Percentiles rank a stretch among this genome's conserved stretches.
Evolutionary conservation across 2,113 vertebrate species (phyloP).

Genomic region (Gymnocephalus cernua): DNA sequence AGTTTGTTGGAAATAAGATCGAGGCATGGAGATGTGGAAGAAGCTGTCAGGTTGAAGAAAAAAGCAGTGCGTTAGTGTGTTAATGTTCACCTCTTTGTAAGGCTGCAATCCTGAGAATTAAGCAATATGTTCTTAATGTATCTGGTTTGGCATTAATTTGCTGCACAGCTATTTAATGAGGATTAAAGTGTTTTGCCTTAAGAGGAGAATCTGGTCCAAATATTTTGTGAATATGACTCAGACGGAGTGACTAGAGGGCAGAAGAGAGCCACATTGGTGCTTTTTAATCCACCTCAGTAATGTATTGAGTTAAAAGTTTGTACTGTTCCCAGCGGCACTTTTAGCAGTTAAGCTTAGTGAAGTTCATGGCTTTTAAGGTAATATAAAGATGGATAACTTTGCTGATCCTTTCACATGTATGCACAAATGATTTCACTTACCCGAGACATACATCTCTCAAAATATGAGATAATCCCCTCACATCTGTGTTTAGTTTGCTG

Average conservation of each 20-base stretch:
- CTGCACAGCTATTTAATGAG: slow-evolving; percentile 62
- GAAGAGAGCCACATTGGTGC: slow-evolving; percentile 69
- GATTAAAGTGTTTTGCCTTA: slow-evolving; percentile 58
- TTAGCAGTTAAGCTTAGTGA: slow-evolving; percentile 18
- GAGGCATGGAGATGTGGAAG: slow-evolving; percentile 58
- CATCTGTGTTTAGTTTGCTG: slow-evolving; percentile 69
- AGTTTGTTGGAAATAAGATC: slow-evolving; percentile 73
- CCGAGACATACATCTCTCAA: slow-evolving; percentile 31
- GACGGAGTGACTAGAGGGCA: slow-evolving; percentile 72
- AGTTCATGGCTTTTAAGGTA: slow-evolving; percentile 35
- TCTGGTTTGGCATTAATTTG: slow-evolving; percentile 64
- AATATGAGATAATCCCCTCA: slow-evolving; percentile 46
- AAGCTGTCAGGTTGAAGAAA: slow-evolving; percentile 70
- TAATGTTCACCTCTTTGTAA: slow-evolving; percentile 49
- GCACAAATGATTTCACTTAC: slow-evolving; percentile 39
- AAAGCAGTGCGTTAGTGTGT: slow-evolving; percentile 49
- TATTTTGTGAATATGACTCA: slow-evolving; percentile 35
- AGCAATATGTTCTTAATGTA: slow-evolving; percentile 14
- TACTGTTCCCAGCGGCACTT: slow-evolving; percentile 20
- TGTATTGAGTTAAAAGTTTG: slow-evolving; percentile 21
- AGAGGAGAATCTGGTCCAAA: slow-evolving; percentile 44
- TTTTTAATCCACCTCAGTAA: slow-evolving; percentile 24
- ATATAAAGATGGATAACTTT: slow-evolving; percentile 48
- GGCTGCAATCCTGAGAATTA: slow-evolving; percentile 4
- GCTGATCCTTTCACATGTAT: slow-evolving; percentile 46